Conservation (phyloP, 2,797 vertebrate genomes). For the Cynodonichthys magdalenae region DNA sequence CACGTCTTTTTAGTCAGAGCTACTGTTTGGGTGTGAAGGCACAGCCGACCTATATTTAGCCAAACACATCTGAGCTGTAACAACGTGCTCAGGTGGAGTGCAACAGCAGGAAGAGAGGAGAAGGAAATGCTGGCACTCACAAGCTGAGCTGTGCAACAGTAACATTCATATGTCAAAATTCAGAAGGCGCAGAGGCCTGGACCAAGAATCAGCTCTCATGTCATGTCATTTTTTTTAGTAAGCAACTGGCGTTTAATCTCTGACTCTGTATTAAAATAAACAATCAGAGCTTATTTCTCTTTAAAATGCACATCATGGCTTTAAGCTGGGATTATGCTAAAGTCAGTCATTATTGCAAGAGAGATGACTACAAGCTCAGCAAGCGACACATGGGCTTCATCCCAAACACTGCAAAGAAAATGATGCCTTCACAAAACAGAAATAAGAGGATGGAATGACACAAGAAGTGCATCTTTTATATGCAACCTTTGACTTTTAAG, state of each 20-base stretch:
- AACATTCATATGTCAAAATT: conserved; percentile 6
- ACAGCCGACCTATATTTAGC: conserved; percentile 6
- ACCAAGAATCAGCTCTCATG: background rate
- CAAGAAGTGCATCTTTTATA: background rate
- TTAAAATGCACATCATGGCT: background rate
- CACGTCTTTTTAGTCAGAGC: conserved; percentile 3
- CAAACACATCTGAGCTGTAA: conserved; percentile 14
- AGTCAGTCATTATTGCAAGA: background rate
- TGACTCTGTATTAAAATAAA: background rate
- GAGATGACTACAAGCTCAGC: background rate
- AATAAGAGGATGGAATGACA: background rate
- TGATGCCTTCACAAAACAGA: background rate
- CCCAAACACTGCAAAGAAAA: no score
- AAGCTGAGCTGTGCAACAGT: conserved; percentile 5
- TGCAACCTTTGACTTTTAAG: background rate
- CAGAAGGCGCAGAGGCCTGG: background rate
- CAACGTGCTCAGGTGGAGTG: conserved; percentile 15
- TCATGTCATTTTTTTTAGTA: background rate
- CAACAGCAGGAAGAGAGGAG: conserved; percentile 1
- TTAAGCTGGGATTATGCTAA: background rate
- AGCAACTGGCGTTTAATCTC: conserved; percentile 2
- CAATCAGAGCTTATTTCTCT: background rate
- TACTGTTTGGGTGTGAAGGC: conserved; percentile 5
- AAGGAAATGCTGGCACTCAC: conserved; percentile 7
- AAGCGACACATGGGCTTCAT: background rate